Percentiles rank a stretch among this genome's conserved stretches.
Evolutionary conservation across 2,888 invertebrate genomes (phyloP).

Genomic region (Terebella lapidaria): DNA sequence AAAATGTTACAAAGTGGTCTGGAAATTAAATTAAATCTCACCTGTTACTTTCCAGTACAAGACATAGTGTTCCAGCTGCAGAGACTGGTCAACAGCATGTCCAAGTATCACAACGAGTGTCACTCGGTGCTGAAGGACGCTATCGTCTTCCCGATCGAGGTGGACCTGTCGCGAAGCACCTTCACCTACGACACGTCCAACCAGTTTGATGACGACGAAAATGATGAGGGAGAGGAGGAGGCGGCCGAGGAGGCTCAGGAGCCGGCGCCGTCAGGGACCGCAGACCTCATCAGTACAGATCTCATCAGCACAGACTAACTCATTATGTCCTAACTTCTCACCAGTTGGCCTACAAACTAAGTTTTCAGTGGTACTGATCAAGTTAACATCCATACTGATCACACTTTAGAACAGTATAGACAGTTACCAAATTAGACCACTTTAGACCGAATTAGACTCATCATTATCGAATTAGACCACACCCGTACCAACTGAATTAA

Average conservation of each 20-base stretch:
- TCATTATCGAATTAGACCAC: no score
- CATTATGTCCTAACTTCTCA: no score
- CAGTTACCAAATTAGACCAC: no score
- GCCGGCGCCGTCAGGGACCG: not conserved
- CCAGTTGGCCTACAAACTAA: no score
- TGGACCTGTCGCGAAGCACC: slow-evolving; percentile 80
- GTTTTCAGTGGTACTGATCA: no score
- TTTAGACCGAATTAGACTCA: no score
- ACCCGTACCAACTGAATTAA: no score
- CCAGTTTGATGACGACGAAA: slow-evolving; percentile 49
- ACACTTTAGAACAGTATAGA: no score
- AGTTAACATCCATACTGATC: no score
- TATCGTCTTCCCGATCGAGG: slow-evolving; percentile 83
- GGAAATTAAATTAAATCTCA: no score
- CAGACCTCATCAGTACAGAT: slow-evolving; percentile 15
- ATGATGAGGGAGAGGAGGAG: slow-evolving; percentile 19
- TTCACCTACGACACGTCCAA: slow-evolving; percentile 66
- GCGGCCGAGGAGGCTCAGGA: slow-evolving; percentile 11
- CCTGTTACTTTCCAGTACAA: slow-evolving; percentile 67
- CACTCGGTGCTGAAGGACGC: slow-evolving; percentile 69
- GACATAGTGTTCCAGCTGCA: slow-evolving; percentile 75
- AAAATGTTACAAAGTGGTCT: no score
- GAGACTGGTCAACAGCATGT: slow-evolving; percentile 77
- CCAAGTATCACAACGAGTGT: slow-evolving; percentile 71
- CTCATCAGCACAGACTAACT: no score